Base-by-base conservation (phyloP, 2,888 invertebrate species). In the Stenodema calcarata region DNA sequence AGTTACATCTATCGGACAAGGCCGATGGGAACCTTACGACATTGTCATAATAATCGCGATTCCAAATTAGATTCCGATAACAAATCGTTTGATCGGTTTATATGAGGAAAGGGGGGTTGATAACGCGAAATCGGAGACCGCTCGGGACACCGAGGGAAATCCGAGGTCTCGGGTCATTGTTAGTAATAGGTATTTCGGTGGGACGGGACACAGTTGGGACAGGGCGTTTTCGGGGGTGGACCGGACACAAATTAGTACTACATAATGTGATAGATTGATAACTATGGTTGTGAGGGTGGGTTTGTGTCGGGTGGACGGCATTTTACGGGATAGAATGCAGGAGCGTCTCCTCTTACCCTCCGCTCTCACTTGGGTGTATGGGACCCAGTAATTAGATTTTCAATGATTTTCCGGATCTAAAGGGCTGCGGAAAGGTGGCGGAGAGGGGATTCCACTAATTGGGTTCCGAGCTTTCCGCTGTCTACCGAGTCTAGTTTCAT, bases 181-280 rank as follows among this genome's bases (percentile, higher is more conserved):
- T 42, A 44, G 16, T 47, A 79, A 79, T 79, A 23, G 79, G 76
- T 18, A 28, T 44, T 14, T 27, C 7, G 35, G 35, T 35, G 7
- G 35, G 35, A 35, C 4, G 35, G 35, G 35, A 35, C 75, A 75
- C 9, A 42, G 75, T 30, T n/a, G 35, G 75, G 75, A 75, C 44
- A 42, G 76, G 41, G 42, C n/a, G 41, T 28, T 41, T 35, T 35
- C 35, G 35, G 35, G 2, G 79, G 44, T n/a, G 47, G n/a, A 47
- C 11, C 18, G 73, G 73, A 35, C 73, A 18, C 73, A 73, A 73
- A 73, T 73, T 73, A 73, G 73, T 73, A 73, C 73, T 73, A 73
- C 73, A 73, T 73, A 35, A 73, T 73, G 73, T 35, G 73, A 73
- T 73, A 73, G 73, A 73, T 73, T 73, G 73, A 73, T 73, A 73